Base-by-base conservation (phyloP, 2,113 vertebrate species). In the Myanophis thanlyinensis region DNA sequence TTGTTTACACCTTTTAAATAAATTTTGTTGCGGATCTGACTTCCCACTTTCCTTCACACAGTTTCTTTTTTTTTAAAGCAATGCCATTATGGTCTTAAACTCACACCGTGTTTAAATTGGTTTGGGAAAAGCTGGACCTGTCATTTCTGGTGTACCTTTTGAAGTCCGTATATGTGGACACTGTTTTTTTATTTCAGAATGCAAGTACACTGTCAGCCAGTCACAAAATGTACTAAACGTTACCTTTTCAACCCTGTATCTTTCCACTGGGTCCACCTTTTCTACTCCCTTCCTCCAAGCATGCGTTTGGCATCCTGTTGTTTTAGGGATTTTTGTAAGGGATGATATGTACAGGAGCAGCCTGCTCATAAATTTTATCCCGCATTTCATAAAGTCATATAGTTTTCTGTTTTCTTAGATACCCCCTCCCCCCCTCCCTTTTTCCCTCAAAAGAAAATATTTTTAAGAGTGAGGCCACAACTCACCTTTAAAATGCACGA, bases 351-450 rank as follows among this genome's bases (percentile, higher is more conserved):
- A 5, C 0, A 49, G 52, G 49, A 95, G 92, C 46, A 91, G 44
- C 22, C 62, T 47, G 27, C 44, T 93, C 89, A 59, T 87, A 92
- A 53, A 90, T 86, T 90, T 91, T 90, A 88, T 30, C 80, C 90
- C 52, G 73, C 49, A 94, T 94, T 94, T 87, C 0, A 1, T 84
- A 91, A 54, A 0, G 0, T 93, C 0, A 0, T 52, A 84, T 88
- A 85, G 85, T 93, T 59, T 80, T 90, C 84, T 92, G 95, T 97
- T 96, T 96, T 94, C 94, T 93, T 90, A 95, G 94, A 96, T 95
- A 95, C 95, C 93, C 95, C 93, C 92, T 62, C 1, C 89, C 93
- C 49, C 89, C 67, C 1, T 2, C 47, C 88, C 59, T 1, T 4
- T 92, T 91, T 93, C 44, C 44, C 93, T 95, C 96, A 51, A 40